A percentile compares a stretch with the other conserved stretches of the same genome.
Evolutionary conservation across 2,888 invertebrate species (phyloP).

Genomic region (Ophion obscuratus): DNA sequence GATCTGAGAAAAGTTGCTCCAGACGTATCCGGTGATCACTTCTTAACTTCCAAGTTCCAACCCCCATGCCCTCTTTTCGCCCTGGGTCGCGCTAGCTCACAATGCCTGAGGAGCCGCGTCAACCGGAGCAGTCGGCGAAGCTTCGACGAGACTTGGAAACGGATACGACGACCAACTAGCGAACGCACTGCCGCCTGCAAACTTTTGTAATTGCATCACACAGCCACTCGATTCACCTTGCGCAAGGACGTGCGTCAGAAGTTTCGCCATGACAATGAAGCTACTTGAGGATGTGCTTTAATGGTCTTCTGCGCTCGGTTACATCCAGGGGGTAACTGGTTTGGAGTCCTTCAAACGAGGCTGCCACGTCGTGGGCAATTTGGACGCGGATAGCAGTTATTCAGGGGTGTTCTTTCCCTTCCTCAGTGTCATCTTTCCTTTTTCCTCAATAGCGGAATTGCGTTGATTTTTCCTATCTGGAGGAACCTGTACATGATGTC

Average conservation of each 20-base stretch:
- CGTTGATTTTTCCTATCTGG: background rate
- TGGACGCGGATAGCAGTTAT: background rate
- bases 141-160: background rate
- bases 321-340: conserved; percentile 1
- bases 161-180: conserved; percentile 20
- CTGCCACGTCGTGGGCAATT: background rate
- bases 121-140: background rate
- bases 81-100: background rate
- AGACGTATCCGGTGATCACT: conserved; percentile 71
- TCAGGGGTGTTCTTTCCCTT: background rate
- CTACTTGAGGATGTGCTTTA: conserved; percentile 17
- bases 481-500: background rate
- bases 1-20: conserved; percentile 77
- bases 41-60: conserved; percentile 67
- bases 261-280: conserved; percentile 33
- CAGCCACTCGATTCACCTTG: conserved; percentile 1
- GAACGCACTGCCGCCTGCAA: conserved; percentile 41
- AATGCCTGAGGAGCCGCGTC: background rate
- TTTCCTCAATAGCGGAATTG: background rate
- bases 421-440: background rate
- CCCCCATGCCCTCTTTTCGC: background rate
- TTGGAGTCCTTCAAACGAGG: background rate
- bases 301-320: conserved; percentile 9
- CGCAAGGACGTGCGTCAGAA: background rate
- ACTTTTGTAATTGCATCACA: conserved; percentile 67